These are phyloP conservation scores for Meloe dianella DNA, from an alignment of 2,888 invertebrate genomes.

Conservation along the genomic window DNA sequence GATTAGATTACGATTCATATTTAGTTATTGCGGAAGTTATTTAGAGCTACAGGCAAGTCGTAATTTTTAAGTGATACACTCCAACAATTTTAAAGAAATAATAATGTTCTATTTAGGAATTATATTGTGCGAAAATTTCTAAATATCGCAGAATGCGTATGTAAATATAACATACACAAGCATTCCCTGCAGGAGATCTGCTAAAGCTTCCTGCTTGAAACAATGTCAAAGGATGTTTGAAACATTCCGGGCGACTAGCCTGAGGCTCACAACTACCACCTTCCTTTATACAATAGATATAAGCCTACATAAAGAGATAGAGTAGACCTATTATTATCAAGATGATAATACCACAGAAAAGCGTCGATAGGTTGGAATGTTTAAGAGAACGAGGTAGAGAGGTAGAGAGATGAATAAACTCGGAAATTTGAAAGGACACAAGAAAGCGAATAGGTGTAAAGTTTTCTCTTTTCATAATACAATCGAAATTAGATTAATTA, in stretches of 20 bases:
- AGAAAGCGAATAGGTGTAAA: conserved; percentile 12
- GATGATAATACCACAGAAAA: conserved; percentile 17
- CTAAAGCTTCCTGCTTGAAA: conserved; percentile 37
- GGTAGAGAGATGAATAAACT: neutral
- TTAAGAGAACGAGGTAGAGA: neutral
- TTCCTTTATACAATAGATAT: conserved; percentile 17
- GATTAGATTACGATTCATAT: neutral
- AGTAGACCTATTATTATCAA: conserved; percentile 21
- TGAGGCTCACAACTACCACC: conserved; percentile 24
- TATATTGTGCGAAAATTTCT: neutral
- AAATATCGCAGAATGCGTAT: neutral
- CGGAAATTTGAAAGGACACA: conserved; percentile 17
- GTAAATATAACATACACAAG: conserved; percentile 35
- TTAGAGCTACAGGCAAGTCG: neutral
- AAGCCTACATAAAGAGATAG: conserved; percentile 26
- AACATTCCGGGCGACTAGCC: conserved; percentile 40
- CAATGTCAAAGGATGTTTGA: conserved; percentile 42
- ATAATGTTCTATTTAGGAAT: neutral
- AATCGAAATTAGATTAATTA: conserved; percentile 29
- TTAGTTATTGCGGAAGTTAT: neutral
- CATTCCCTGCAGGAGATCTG: conserved; percentile 36
- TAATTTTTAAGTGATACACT: neutral
- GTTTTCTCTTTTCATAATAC: neutral
- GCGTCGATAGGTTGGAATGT: neutral
- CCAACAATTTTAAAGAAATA: neutral